Percentiles rank a stretch among this genome's conserved stretches.
Conservation (phyloP, 2,113 vertebrate genomes). For the Eulemur rufifrons region DNA sequence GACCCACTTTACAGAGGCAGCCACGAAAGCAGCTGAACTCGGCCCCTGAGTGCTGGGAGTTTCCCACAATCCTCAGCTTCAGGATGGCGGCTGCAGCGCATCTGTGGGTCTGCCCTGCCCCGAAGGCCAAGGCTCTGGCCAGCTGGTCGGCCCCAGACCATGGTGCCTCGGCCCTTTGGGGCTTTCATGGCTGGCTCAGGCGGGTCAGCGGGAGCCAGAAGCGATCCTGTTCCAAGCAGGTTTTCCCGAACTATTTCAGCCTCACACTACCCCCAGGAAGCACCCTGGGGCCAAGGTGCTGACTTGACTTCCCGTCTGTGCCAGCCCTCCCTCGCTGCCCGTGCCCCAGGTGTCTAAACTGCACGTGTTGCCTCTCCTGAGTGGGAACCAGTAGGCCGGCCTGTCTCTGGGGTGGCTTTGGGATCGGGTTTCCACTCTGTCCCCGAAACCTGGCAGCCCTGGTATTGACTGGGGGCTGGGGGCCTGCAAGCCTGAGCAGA, state of each 20-base stretch:
- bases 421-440: background rate
- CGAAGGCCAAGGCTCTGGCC: background rate
- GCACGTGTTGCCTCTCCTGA: background rate
- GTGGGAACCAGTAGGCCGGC: background rate
- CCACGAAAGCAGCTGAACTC: background rate
- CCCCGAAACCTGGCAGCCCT: background rate
- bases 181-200: background rate
- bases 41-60: background rate
- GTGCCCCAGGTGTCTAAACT: background rate
- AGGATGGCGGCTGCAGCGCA: background rate
- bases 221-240: background rate
- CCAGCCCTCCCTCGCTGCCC: background rate
- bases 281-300: background rate
- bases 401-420: no score
- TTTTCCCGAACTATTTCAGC: background rate
- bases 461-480: background rate
- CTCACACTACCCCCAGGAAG: background rate
- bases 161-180: background rate
- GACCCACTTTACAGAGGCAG: background rate
- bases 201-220: background rate
- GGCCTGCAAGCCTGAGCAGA: background rate
- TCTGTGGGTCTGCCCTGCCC: background rate
- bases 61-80: background rate
- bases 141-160: background rate
- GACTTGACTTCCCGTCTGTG: background rate